A percentile compares a stretch with the other conserved stretches of the same genome.
Conservation (phyloP, 2,888 invertebrate genomes). For the Strigamia maritima region DNA sequence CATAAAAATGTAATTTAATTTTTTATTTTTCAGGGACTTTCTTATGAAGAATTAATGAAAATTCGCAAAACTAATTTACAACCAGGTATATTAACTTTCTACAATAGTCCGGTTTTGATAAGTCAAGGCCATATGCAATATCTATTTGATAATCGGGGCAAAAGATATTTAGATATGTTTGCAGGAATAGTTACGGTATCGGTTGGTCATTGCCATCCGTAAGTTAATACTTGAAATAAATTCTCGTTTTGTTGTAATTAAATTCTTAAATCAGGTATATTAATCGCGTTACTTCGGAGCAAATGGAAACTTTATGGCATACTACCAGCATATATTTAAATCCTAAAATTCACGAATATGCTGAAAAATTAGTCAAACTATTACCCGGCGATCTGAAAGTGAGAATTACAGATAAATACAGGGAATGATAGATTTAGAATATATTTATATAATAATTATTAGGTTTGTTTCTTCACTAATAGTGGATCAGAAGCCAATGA, state of each 20-base stretch:
- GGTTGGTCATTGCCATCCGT: constrained; percentile 98
- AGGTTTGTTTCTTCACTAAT: constrained; percentile 90
- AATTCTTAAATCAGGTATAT: not conserved
- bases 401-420: constrained; percentile 39
- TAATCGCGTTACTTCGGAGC: constrained; percentile 65
- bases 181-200: constrained; percentile 96
- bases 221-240: constrained; percentile 55
- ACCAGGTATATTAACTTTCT: constrained; percentile 67
- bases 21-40: constrained; percentile 50
- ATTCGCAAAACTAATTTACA: constrained; percentile 65
- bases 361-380: constrained; percentile 73
- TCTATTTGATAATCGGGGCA: constrained; percentile 81
- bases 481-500: constrained; percentile 98
- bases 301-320: constrained; percentile 81
- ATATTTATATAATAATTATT: constrained; percentile 40
- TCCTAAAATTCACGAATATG: constrained; percentile 85
- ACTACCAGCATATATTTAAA: constrained; percentile 89
- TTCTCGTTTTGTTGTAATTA: not conserved
- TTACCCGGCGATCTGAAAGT: constrained; percentile 84
- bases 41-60: constrained; percentile 56
- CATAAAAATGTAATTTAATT: too few relatives aligned
- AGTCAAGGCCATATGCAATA: constrained; percentile 88
- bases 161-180: constrained; percentile 88
- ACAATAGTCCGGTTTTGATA: constrained; percentile 77
- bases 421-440: not conserved